Conservation (phyloP, 1,140 invertebrate genomes). For the Eriocheir sinensis region DNA sequence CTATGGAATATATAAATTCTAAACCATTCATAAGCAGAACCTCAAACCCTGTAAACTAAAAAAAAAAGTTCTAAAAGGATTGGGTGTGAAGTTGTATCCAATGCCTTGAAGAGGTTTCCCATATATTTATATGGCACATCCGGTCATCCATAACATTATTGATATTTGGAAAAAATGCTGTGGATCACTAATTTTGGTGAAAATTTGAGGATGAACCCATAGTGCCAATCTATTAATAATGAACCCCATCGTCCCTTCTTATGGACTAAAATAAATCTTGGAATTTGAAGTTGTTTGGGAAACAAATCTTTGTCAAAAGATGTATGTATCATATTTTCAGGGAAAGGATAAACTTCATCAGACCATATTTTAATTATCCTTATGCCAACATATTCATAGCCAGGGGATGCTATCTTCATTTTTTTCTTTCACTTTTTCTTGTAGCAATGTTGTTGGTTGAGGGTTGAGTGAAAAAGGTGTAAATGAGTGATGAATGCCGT, state of each 20-base stretch:
- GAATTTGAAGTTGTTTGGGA: constrained; percentile 1
- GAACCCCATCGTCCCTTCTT: background rate
- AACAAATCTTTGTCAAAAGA: constrained; percentile 13
- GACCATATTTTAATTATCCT: constrained; percentile 15
- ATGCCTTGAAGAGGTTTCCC: background rate
- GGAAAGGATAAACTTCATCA: background rate
- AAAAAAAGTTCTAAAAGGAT: background rate
- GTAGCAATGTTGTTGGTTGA: too few species aligned
- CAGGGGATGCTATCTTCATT: constrained; percentile 3
- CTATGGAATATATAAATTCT: too few species aligned
- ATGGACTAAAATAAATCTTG: constrained; percentile 13
- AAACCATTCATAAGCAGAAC: too few species aligned
- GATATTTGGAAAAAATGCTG: too few species aligned
- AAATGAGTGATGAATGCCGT: too few species aligned
- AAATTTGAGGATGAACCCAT: background rate
- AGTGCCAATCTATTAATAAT: background rate
- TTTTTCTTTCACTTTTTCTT: too few species aligned
- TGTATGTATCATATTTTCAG: background rate
- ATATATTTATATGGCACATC: too few species aligned
- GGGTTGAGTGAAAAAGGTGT: too few species aligned
- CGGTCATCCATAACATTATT: background rate
- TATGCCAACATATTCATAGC: background rate
- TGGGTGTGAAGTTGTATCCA: background rate
- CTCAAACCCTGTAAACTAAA: too few species aligned
- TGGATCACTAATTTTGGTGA: background rate